phyloP scores from a whole-genome alignment of 35 echinoderm and acorn worm genomes.

The Strongylocentrotus purpuratus region DNA sequence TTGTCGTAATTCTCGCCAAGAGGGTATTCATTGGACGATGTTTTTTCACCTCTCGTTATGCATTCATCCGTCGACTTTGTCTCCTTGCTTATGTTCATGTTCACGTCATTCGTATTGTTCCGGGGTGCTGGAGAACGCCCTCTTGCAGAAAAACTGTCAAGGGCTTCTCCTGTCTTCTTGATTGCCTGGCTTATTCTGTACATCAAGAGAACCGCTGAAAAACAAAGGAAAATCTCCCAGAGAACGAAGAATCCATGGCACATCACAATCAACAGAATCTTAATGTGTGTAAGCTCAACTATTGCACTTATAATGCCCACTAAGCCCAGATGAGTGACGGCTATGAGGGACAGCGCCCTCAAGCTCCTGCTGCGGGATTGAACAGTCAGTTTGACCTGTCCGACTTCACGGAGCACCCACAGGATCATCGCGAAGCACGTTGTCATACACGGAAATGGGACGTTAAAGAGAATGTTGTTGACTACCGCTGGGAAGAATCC shows the following conservation, averaged over 20 bases:
- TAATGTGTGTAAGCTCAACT: constrained; percentile 31
- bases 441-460: constrained; percentile 63
- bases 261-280: constrained; percentile 44
- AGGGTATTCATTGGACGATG: neutral
- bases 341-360: constrained; percentile 17
- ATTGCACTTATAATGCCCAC: constrained; percentile 37
- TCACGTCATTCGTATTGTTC: neutral
- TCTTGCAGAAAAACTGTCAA: constrained; percentile 26
- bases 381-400: constrained; percentile 41
- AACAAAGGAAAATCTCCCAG: constrained; percentile 56
- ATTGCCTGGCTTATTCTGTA: constrained; percentile 21
- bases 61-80: neutral
- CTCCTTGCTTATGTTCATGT: neutral
- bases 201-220: constrained; percentile 23
- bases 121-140: neutral
- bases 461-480: constrained; percentile 45
- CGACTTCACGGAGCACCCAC: constrained; percentile 53
- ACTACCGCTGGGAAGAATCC: constrained; percentile 23
- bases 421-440: constrained; percentile 55
- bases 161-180: neutral
- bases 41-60: neutral
- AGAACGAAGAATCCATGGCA: constrained; percentile 67
- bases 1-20: neutral
- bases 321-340: constrained; percentile 33
- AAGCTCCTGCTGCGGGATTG: constrained; percentile 41